phyloP scores from a whole-genome alignment of 2,113 vertebrate genomes.

The Mustelus asterias region DNA sequence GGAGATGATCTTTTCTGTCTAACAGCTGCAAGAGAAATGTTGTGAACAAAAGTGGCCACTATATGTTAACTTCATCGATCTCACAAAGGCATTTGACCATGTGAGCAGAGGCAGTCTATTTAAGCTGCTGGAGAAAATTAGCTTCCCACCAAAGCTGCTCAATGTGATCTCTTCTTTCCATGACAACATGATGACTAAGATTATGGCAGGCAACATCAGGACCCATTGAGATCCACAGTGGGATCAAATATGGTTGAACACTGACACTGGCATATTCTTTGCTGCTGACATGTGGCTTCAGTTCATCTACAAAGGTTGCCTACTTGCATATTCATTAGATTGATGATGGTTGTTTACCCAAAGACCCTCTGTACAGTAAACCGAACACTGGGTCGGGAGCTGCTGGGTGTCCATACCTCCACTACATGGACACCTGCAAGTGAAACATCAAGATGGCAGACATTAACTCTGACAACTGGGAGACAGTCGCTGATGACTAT shows the following conservation, averaged over 20 bases:
- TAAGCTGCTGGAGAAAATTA: neutral
- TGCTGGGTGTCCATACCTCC: too few relatives aligned
- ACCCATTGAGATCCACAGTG: neutral
- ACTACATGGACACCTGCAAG: neutral
- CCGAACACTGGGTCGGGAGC: too few relatives aligned
- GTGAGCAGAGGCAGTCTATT: neutral
- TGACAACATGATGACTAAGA: neutral
- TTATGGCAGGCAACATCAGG: neutral
- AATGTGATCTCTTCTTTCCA: neutral
- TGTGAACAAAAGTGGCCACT: neutral
- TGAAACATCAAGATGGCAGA: neutral
- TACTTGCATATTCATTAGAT: neutral
- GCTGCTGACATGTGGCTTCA: neutral
- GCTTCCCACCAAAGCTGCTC: neutral
- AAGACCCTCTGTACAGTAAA: neutral
- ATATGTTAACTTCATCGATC: neutral
- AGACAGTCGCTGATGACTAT: neutral
- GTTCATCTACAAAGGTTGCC: neutral
- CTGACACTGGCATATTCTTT: neutral
- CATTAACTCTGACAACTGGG: neutral
- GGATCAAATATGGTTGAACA: neutral
- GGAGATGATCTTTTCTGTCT: neutral
- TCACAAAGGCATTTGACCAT: neutral
- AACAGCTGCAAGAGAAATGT: neutral
- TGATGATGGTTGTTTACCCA: neutral